These are phyloP conservation scores for Remorina albescens DNA, from an alignment of 2,797 vertebrate species.

Conservation along the genomic window DNA sequence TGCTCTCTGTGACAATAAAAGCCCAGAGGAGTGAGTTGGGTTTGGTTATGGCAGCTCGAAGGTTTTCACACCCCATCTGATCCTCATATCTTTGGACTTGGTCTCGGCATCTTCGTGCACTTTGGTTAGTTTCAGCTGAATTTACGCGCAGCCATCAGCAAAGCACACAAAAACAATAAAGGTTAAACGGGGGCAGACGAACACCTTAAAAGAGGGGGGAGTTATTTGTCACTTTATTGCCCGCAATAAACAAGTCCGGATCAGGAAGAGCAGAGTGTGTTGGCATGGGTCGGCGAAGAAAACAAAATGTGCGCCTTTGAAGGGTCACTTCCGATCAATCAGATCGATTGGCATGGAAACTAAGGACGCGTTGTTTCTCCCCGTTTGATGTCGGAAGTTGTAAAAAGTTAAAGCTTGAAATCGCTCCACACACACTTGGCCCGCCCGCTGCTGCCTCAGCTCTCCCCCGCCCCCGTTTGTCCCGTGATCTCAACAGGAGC, in stretches of 20 bases:
- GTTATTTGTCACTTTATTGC: slow-evolving; percentile 68
- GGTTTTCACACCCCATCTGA: not conserved
- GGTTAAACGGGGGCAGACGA: not conserved
- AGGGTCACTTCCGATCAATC: slow-evolving; percentile 74
- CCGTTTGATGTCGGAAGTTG: slow-evolving; percentile 72
- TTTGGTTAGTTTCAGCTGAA: not conserved
- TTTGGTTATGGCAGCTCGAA: not conserved
- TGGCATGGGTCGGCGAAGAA: slow-evolving; percentile 63
- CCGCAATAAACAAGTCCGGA: slow-evolving; percentile 67
- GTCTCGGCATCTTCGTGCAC: not conserved
- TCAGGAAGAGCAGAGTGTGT: slow-evolving; percentile 64
- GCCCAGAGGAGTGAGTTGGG: not conserved
- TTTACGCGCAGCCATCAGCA: not conserved
- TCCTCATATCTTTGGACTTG: not conserved
- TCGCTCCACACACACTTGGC: not conserved
- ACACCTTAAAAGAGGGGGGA: not conserved
- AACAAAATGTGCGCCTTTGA: slow-evolving; percentile 69
- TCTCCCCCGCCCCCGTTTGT: slow-evolving; percentile 64
- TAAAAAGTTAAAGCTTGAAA: slow-evolving; percentile 55
- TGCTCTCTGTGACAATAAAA: not conserved
- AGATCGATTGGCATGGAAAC: slow-evolving; percentile 71
- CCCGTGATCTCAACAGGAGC: slow-evolving; percentile 62
- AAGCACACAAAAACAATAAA: not conserved
- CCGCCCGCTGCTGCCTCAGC: slow-evolving; percentile 47
- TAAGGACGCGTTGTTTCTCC: slow-evolving; percentile 34